Conservation (phyloP, 1,140 invertebrate genomes). For the Ctenoplectra terminalis region DNA sequence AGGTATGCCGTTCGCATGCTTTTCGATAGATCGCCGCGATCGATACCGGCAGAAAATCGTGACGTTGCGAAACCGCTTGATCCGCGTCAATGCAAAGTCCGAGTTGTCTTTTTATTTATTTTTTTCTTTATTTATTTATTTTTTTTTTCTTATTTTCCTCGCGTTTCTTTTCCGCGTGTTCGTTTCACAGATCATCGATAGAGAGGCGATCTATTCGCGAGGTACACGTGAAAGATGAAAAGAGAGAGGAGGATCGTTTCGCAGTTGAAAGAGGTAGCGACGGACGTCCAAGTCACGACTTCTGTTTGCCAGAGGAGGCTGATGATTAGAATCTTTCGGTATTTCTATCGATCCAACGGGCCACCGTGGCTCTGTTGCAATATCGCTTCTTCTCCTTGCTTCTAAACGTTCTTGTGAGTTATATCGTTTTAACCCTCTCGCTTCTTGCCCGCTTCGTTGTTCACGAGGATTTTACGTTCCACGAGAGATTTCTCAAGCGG, state of each 20-base stretch:
- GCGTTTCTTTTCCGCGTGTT: neutral
- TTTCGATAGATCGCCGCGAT: slow-evolving; percentile 42
- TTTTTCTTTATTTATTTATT: neutral
- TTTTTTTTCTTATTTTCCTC: too few species aligned
- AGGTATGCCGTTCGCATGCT: slow-evolving; percentile 13
- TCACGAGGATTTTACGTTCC: slow-evolving; percentile 2
- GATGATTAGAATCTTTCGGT: slow-evolving; percentile 64
- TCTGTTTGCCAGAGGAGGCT: slow-evolving; percentile 59
- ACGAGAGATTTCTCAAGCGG: slow-evolving; percentile 1
- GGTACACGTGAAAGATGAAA: neutral
- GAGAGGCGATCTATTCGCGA: slow-evolving; percentile 1
- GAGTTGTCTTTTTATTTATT: neutral
- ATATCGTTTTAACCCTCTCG: slow-evolving; percentile 14
- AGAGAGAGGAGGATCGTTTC: neutral
- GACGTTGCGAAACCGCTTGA: slow-evolving; percentile 37
- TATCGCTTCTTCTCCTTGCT: neutral
- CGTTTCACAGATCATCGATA: slow-evolving; percentile 49
- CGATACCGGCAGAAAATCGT: slow-evolving; percentile 51
- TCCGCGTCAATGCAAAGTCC: slow-evolving; percentile 50
- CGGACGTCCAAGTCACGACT: slow-evolving; percentile 63
- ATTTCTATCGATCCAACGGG: slow-evolving; percentile 38
- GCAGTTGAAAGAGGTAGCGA: slow-evolving; percentile 49
- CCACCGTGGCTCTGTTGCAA: slow-evolving; percentile 11
- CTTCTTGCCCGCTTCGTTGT: neutral
- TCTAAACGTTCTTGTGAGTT: slow-evolving; percentile 6